Conservation (phyloP, 2,888 invertebrate species). For the Drosophila barbarae region DNA sequence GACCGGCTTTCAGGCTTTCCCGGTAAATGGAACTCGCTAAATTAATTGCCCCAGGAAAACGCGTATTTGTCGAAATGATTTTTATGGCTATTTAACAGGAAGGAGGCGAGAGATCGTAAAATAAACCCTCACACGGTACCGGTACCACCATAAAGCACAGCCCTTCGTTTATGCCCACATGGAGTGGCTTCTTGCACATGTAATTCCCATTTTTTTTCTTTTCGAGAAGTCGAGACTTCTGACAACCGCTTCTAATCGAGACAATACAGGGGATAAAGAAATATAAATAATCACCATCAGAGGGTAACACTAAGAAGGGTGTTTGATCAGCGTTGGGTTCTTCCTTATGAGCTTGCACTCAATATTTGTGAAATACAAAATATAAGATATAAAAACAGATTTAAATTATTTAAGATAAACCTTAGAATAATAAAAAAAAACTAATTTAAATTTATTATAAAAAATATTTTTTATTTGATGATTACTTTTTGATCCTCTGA, state of each 20-base stretch:
- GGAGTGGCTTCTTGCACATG: constrained; percentile 19
- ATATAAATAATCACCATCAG: constrained; percentile 48
- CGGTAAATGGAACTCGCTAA: constrained; percentile 24
- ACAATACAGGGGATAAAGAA: constrained; percentile 51
- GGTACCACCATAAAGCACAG: constrained; percentile 16
- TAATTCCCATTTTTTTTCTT: constrained; percentile 9
- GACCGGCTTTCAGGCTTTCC: constrained; percentile 46
- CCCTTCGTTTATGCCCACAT: constrained; percentile 2
- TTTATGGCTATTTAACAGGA: constrained; percentile 55
- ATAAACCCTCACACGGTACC: constrained; percentile 19
- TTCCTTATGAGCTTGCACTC: neutral
- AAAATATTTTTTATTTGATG: neutral
- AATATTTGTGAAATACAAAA: neutral
- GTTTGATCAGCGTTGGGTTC: neutral
- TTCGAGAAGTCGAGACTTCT: constrained; percentile 8
- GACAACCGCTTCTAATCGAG: constrained; percentile 50
- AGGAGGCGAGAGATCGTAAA: constrained; percentile 50
- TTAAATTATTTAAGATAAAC: neutral
- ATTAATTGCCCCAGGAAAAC: constrained; percentile 49
- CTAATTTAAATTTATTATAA: neutral
- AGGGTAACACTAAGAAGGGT: constrained; percentile 42
- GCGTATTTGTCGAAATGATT: constrained; percentile 34
- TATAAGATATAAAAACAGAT: neutral
- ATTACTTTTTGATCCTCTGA: constrained; percentile 20
- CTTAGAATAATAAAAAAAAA: neutral